Percentiles rank a stretch among this genome's conserved stretches.
These are phyloP conservation scores for Aphrophora alni DNA, from an alignment of 2,888 invertebrate species.

Conservation along the genomic window DNA sequence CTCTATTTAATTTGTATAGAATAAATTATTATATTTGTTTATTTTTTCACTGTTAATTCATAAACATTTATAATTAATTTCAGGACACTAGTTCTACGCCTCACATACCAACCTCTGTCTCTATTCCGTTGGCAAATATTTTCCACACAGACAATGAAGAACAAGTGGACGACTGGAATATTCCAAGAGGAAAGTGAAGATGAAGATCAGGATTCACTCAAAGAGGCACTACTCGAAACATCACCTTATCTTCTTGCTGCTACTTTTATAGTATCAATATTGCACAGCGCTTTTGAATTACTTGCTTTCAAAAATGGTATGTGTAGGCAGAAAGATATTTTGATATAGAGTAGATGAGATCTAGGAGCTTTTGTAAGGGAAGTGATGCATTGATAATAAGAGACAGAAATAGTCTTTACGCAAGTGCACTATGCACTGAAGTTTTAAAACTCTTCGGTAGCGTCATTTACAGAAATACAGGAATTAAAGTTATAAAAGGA, in stretches of 20 bases:
- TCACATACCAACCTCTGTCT: slow-evolving; percentile 89
- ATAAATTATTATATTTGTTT: too few relatives aligned
- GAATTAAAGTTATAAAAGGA: too few relatives aligned
- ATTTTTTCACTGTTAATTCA: too few relatives aligned
- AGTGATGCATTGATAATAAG: too few relatives aligned
- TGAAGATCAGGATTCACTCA: slow-evolving; percentile 87
- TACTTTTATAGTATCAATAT: slow-evolving; percentile 89
- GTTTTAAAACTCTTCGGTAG: too few relatives aligned
- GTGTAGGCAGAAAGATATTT: slow-evolving; percentile 42
- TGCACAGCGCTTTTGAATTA: slow-evolving; percentile 98
- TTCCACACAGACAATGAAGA: slow-evolving; percentile 93
- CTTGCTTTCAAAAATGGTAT: slow-evolving; percentile 97
- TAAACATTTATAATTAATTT: slow-evolving; percentile 33
- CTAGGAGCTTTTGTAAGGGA: too few relatives aligned
- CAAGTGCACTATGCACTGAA: too few relatives aligned
- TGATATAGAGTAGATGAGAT: too few relatives aligned
- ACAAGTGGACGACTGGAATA: slow-evolving; percentile 71
- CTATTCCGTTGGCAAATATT: slow-evolving; percentile 99
- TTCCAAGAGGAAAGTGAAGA: slow-evolving; percentile 77
- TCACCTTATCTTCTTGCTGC: slow-evolving; percentile 93
- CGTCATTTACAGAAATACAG: too few relatives aligned
- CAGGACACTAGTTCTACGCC: slow-evolving; percentile 65
- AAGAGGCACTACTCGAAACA: slow-evolving; percentile 95
- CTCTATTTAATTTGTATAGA: too few relatives aligned
- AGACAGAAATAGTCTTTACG: too few relatives aligned